A percentile compares a stretch with the other conserved stretches of the same genome.
These are phyloP conservation scores for Pedionomus torquatus DNA, from an alignment of 2,113 vertebrate species.

Conservation along the genomic window DNA sequence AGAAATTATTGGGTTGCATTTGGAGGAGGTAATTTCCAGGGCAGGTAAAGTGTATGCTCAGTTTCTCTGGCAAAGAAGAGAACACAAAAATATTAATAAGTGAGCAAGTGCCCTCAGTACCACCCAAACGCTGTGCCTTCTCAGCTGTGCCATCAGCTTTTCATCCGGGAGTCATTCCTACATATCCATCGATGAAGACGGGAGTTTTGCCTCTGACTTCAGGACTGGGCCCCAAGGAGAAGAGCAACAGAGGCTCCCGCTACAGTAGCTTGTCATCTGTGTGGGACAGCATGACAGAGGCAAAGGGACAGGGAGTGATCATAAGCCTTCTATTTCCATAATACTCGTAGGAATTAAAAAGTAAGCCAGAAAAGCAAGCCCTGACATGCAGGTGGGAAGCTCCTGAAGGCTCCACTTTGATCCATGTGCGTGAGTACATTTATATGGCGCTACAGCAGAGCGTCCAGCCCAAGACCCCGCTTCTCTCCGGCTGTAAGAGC, in stretches of 20 bases:
- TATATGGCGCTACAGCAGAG: background rate
- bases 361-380: background rate
- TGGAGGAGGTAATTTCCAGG: background rate
- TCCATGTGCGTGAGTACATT: no score
- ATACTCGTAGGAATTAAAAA: background rate
- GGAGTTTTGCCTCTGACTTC: background rate
- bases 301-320: background rate
- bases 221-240: background rate
- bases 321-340: background rate
- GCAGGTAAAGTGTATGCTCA: background rate
- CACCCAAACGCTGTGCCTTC: background rate
- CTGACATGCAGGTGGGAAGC: background rate
- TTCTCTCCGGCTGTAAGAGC: background rate
- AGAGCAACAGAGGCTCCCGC: background rate
- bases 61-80: background rate
- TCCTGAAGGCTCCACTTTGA: background rate
- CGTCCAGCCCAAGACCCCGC: background rate
- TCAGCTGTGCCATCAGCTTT: background rate
- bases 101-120: background rate
- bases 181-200: background rate
- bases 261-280: background rate
- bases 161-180: no score
- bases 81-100: background rate
- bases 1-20: background rate
- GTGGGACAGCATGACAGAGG: background rate